Conservation (phyloP, 2,113 vertebrate species). For the Pantherophis guttatus region DNA sequence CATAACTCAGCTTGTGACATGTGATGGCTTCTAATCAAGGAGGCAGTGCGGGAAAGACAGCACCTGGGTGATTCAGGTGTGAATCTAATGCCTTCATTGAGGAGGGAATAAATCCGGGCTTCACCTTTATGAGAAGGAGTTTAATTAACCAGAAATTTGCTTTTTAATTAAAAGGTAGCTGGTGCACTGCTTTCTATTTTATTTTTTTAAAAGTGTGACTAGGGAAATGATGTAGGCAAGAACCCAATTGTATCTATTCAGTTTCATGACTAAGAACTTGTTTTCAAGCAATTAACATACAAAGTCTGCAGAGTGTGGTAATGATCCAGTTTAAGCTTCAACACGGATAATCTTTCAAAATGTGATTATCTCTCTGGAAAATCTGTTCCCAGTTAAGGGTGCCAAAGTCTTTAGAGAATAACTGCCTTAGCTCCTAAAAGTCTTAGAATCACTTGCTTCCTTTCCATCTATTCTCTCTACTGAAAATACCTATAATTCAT, state of each 20-base stretch:
- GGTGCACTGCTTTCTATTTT: background rate
- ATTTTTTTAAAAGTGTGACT: background rate
- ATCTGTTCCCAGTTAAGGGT: background rate
- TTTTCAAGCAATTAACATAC: background rate
- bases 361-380: background rate
- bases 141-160: background rate
- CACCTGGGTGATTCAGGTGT: background rate
- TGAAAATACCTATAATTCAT: background rate
- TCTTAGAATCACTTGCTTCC: background rate
- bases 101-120: fast-evolving
- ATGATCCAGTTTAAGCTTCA: background rate
- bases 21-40: background rate
- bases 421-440: too few relatives aligned
- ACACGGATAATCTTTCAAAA: background rate
- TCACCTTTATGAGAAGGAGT: background rate
- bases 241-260: background rate
- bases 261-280: background rate
- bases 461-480: background rate
- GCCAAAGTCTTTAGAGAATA: background rate
- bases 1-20: background rate
- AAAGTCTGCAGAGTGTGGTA: background rate
- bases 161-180: constrained; percentile 15
- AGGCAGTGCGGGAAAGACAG: background rate
- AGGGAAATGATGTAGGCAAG: background rate
- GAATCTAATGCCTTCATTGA: background rate